Base-by-base conservation (phyloP, 2,888 invertebrate species). In the Tachina lurida region DNA sequence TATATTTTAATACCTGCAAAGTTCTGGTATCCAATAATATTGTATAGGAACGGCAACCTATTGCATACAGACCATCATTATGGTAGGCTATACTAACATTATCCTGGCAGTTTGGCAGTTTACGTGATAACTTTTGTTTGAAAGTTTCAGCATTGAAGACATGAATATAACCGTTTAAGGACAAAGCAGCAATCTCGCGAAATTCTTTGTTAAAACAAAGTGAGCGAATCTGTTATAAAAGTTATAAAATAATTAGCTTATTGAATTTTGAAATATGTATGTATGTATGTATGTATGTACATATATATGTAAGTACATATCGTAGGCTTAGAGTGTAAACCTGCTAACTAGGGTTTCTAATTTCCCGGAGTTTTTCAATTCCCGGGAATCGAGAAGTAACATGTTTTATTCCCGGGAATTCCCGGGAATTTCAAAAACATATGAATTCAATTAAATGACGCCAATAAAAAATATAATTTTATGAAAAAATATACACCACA, bases 41-140 rank as follows among this genome's bases (percentile, higher is more conserved):
- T 0, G 98, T 97, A 92, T 98, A 97, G 0, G 98, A 98, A 88
- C 97, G 96, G 91, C 98, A 98, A 0, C 98, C 99, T 63, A 98
- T 96, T 1, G 98, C 98, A 93, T 98, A 98, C 60, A 98, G 93
- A 31, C 97, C 97, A 90, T 96, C 96, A 82, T 96, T 96, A 92
- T 98, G 96, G 52, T 95, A 97, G 47, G 98, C 96, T 90, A 98
- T 94, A 90, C 98, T 98, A 49, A 98, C 98, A 91, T 98, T 98
- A 93, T 98, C 98, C 93, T 97, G 96, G 87, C 96, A 96, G 82
- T 97, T 97, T 1, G 97, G 97, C 90, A 98, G 94, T 92, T 97
- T 97, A 77, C 97, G 94, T 9, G 97, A 97, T 89, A 97, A 94
- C 91, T 96, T 97, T 94, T 98, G 98, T 85, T 95, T 95, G 93